Percentiles rank a stretch among this genome's conserved stretches.
Conservation (phyloP, 1,140 invertebrate genomes). For the Cotesia glomerata region DNA sequence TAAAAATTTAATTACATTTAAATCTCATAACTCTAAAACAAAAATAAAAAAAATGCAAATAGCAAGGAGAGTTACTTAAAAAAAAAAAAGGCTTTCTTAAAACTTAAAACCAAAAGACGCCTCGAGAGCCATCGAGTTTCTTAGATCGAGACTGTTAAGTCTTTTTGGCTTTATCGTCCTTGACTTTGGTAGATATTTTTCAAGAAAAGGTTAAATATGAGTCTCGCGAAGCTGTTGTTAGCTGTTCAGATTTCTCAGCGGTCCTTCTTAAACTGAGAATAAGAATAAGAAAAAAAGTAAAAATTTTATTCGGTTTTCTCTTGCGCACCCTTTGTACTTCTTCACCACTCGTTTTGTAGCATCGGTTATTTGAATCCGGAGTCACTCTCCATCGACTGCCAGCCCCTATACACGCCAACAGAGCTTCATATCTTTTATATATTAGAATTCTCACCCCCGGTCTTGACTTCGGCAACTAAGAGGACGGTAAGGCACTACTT, state of each 20-base stretch:
- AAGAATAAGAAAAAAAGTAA: slow-evolving; percentile 3
- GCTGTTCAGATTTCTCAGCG: slow-evolving; percentile 60
- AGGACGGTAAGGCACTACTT: slow-evolving; percentile 18
- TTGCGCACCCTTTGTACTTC: background rate
- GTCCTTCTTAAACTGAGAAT: slow-evolving; percentile 20
- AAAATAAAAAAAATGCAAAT: slow-evolving; percentile 37
- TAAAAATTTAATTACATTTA: background rate
- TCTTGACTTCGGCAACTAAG: background rate
- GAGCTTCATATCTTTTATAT: slow-evolving; percentile 62
- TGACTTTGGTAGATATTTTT: slow-evolving; percentile 53
- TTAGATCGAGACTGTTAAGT: slow-evolving; percentile 44
- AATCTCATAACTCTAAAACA: background rate
- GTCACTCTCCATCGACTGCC: slow-evolving; percentile 37
- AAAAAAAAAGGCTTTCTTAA: slow-evolving; percentile 10
- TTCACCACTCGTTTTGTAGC: slow-evolving; percentile 30
- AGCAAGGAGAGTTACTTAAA: background rate
- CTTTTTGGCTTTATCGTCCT: no score
- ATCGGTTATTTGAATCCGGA: slow-evolving; percentile 52
- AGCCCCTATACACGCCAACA: slow-evolving; percentile 14
- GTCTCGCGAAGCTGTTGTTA: slow-evolving; percentile 53
- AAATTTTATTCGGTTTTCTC: background rate
- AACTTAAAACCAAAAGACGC: slow-evolving; percentile 36
- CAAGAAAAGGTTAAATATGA: slow-evolving; percentile 64
- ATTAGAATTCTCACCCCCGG: slow-evolving; percentile 54
- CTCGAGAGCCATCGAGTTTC: slow-evolving; percentile 55